Evolutionary conservation across 2,888 invertebrate genomes (phyloP), one percentile per base, ranked within the genome.

Genomic region (Drosophila peninsularis): DNA sequence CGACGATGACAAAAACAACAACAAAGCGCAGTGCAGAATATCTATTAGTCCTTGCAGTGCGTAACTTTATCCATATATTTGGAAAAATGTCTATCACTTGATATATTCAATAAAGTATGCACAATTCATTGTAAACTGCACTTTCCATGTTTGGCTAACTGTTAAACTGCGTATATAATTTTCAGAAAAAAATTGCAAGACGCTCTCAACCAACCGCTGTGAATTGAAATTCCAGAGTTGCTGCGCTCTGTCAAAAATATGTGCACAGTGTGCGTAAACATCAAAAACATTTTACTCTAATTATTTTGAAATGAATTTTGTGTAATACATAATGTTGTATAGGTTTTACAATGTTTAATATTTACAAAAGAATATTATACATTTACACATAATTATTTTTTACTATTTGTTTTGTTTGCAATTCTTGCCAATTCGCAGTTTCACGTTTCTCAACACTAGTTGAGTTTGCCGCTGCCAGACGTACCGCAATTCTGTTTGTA

Each of bases 191-290:
- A 75, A 58, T 32, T 49, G 52, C 34, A 50, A 74, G 76, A 78
- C 77, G 77, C 77, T 75, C 64, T 52, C 19, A 21, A 45, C 50
- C 73, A 78, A 75, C 77, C 78, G 79, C 77, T 79, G 78, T 68
- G 80, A 79, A 77, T 79, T 79, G 80, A 80, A 79, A 56, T 77
- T 61, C 27, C 53, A 70, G 70, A 76, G 75, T 76, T 75, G 75
- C 73, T 58, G 45, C 57, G 42, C 41, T 41, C n/a, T 37, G 9
- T 37, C 4, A 53, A 71, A 53, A 42, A 30, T 34, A 62, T n/a
- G 0, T 4, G 41, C 36, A 6, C 39, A 63, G 78, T 76, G 76
- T 58, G 24, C 24, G 9, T 4, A 74, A 73, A 63, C 62, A 41
- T 54, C 19, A 45, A 56, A 60, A 13, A 9, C 24, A n/a, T 19